Evolutionary conservation across 2,888 invertebrate species (phyloP).

Genomic region (Eilema caniola): DNA sequence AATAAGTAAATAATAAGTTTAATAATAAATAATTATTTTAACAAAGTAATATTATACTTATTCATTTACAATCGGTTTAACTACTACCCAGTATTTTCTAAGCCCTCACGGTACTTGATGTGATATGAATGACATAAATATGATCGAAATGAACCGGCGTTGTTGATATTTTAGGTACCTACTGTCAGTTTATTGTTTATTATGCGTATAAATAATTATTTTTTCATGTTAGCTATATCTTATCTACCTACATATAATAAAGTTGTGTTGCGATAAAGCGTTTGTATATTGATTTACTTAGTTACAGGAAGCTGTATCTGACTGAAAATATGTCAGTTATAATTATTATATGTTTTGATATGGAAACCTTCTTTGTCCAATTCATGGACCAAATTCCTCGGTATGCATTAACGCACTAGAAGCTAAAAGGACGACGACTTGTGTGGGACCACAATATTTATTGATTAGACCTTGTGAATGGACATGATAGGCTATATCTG

Average conservation of each 20-base stretch:
- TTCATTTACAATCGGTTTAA: background rate
- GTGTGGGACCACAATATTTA: no score
- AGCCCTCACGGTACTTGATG: background rate
- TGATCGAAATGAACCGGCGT: background rate
- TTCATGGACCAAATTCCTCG: no score
- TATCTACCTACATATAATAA: constrained; percentile 15
- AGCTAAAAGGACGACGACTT: no score
- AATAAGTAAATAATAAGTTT: no score
- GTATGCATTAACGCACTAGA: no score
- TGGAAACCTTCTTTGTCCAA: no score
- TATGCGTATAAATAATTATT: background rate
- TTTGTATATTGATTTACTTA: constrained; percentile 16
- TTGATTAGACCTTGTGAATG: no score
- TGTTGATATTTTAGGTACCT: background rate
- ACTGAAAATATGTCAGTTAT: no score
- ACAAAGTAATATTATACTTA: background rate
- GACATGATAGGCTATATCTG: no score
- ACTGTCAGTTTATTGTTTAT: background rate
- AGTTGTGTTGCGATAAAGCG: constrained; percentile 12
- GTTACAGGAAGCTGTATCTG: constrained; percentile 5
- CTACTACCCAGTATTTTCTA: background rate
- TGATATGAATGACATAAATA: constrained; percentile 1
- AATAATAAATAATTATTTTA: no score
- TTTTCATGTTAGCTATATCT: constrained; percentile 13
- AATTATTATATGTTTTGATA: no score